A percentile compares a stretch with the other conserved stretches of the same genome.
Evolutionary conservation across 2,113 vertebrate genomes (phyloP).

Genomic region (Pelmatolapia mariae): DNA sequence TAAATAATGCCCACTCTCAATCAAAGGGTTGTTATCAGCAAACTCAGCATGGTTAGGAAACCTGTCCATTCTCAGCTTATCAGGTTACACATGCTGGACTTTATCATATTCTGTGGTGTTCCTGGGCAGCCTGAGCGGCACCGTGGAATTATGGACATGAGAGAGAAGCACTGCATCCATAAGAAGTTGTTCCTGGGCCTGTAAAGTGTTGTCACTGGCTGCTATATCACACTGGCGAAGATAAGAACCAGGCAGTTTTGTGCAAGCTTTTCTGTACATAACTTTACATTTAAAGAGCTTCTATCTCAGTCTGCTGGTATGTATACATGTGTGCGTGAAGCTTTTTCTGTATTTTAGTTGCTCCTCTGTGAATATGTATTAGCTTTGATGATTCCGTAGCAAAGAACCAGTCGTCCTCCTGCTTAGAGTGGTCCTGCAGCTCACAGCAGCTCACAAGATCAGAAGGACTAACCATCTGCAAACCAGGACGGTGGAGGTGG

Average conservation of each 20-base stretch:
- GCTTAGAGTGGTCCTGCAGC: neutral
- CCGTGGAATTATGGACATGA: neutral
- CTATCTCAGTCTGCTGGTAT: neutral
- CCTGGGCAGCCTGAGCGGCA: neutral
- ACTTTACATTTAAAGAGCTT: neutral
- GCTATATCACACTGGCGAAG: neutral
- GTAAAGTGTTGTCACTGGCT: neutral
- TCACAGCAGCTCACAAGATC: neutral
- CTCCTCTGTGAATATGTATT: neutral
- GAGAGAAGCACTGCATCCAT: neutral
- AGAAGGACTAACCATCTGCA: neutral
- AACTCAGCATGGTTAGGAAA: neutral
- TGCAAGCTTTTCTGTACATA: neutral
- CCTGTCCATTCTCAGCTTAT: neutral
- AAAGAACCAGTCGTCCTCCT: neutral
- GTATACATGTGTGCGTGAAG: neutral
- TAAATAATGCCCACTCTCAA: neutral
- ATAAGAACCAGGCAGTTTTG: neutral
- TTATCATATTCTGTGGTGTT: neutral
- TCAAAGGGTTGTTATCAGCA: neutral
- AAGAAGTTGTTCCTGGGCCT: neutral
- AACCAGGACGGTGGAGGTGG: neutral
- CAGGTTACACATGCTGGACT: neutral
- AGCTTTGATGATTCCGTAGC: rapidly evolving
- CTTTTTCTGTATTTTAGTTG: neutral